Percentiles rank a stretch among this genome's conserved stretches.
Evolutionary conservation across 2,113 vertebrate genomes (phyloP).

Genomic region (Pontoporia blainvillei): DNA sequence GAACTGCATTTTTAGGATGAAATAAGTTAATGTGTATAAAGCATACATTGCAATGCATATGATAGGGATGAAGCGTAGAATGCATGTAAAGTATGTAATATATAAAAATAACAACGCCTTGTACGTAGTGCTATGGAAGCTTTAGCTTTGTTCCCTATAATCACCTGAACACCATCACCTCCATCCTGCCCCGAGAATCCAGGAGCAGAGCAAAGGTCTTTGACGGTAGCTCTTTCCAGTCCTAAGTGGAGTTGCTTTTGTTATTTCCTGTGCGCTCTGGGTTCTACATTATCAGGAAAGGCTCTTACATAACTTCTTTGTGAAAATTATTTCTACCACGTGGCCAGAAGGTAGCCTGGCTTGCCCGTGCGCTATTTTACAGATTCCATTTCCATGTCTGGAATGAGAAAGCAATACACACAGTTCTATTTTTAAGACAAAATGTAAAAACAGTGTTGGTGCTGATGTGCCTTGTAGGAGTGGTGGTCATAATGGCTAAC

Average conservation of each 20-base stretch:
- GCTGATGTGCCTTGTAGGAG: accelerated
- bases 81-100: neutral
- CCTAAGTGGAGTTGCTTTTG: neutral
- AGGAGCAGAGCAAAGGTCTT: neutral
- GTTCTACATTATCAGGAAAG: neutral
- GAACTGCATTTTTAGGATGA: neutral
- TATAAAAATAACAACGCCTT: neutral
- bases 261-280: neutral
- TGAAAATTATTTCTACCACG: neutral
- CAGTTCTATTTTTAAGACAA: neutral
- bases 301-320: neutral
- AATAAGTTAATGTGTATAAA: neutral
- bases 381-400: neutral
- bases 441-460: neutral
- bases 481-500: accelerated
- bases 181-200: neutral
- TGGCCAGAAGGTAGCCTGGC: neutral
- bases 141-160: neutral
- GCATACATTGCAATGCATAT: neutral
- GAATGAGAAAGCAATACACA: neutral
- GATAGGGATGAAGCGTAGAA: neutral
- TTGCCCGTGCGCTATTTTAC: neutral
- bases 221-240: neutral
- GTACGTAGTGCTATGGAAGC: neutral
- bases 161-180: neutral